Evolutionary conservation across 2,797 vertebrate species (phyloP), one percentile per base, ranked within the genome.

Genomic region (Triplophysa yarkandensis): DNA sequence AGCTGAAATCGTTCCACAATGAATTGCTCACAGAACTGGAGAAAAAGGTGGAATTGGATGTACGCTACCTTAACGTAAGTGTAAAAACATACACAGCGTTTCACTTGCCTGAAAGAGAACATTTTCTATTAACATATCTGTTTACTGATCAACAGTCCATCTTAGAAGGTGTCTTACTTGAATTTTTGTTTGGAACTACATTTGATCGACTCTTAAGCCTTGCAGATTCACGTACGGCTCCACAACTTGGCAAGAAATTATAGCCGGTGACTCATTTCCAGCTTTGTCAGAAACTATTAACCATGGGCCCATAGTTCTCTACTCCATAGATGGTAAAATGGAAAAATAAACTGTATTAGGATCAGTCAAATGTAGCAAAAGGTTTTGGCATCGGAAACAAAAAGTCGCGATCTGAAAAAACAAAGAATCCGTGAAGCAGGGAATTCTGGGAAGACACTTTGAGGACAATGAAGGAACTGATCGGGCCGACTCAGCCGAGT

Each of bases 21-120:
- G 97, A 99, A 87, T 90, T 98, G 65, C 93, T 99, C 61, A 96
- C 92, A 0, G 96, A 99, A 87, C 90, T 98, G 88, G 97, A 99
- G 88, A 98, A 99, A 94, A 99, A 98, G 89, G 97, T 99, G 46
- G 96, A 98, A 83, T 81, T 98, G 91, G 97, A 98, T 39, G 95
- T 95, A 0, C 92, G 96, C 48, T 99, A 98, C 84, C 90, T 99
- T 76, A 98, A 95, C 17, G 97, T 99, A 90, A 96, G 96, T 90
- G 54, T 43, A 55, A 28, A 58, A 41, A 34, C 50, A 46, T 14
- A 55, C 55, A 61, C 30, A 32, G 2, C 30, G 4, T 28, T 52
- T 23, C 21, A 23, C 6, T 39, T 11, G 10, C 34, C 1, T 39
- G 9, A 39, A 11, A 13, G 2, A 13, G 0, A 39, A 13, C 11